Evolutionary conservation across 1,140 invertebrate genomes (phyloP).

Genomic region (Teleopsis dalmanni): DNA sequence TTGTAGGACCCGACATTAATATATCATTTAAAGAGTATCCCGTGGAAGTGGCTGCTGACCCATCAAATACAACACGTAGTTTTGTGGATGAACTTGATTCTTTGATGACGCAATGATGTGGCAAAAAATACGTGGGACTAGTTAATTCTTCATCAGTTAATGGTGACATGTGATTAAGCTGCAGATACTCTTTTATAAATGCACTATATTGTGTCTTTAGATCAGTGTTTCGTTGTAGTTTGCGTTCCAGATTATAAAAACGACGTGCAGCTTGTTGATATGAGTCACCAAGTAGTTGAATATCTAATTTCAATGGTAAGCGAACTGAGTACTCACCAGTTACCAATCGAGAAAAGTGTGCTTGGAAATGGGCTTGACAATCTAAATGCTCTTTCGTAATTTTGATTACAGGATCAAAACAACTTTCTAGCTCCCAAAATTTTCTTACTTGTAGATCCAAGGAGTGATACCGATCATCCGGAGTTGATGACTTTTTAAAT

Average conservation of each 20-base stretch:
- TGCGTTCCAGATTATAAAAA: neutral
- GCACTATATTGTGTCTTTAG: neutral
- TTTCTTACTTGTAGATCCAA: neutral
- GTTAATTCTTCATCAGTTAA: neutral
- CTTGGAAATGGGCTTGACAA: conserved; percentile 3
- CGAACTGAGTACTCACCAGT: neutral
- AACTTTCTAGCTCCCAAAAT: conserved; percentile 10
- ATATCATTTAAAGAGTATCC: conserved; percentile 30
- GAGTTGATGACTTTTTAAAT: neutral
- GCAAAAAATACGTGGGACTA: conserved; percentile 14
- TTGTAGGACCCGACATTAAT: conserved; percentile 29
- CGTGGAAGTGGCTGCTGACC: conserved; percentile 15
- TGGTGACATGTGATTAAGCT: conserved; percentile 10
- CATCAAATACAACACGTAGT: conserved; percentile 26
- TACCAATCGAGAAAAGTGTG: neutral
- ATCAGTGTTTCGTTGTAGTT: neutral
- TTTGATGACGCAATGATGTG: conserved; percentile 34
- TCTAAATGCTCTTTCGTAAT: neutral
- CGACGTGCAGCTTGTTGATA: neutral
- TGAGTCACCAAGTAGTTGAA: conserved; percentile 3
- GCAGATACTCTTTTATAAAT: conserved; percentile 13
- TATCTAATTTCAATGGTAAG: neutral
- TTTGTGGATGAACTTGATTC: conserved; percentile 28
- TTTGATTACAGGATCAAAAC: neutral
- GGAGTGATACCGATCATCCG: neutral